Conservation (phyloP, 2,797 vertebrate genomes). For the Macroramphosus scolopax region DNA sequence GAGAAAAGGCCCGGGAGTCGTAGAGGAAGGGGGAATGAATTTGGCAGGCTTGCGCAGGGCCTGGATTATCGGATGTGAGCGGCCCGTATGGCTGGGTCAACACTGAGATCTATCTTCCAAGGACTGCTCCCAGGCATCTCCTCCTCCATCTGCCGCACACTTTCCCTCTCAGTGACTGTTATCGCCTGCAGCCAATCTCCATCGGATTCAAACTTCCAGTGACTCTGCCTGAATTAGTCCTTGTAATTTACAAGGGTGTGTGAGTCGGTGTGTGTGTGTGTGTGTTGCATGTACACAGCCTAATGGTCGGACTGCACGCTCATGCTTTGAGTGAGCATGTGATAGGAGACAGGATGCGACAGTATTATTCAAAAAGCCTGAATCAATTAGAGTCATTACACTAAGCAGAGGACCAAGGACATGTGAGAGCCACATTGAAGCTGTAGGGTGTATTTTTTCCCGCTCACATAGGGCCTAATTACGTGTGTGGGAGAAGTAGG, state of each 20-base stretch:
- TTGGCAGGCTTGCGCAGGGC: constrained; percentile 40
- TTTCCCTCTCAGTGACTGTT: constrained; percentile 41
- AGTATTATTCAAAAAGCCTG: constrained; percentile 37
- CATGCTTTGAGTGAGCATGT: constrained; percentile 22
- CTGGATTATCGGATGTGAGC: constrained; percentile 56
- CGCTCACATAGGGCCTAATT: constrained; percentile 41
- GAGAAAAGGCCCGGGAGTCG: constrained; percentile 27
- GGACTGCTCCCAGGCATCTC: constrained; percentile 67
- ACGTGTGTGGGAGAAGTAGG: constrained; percentile 46
- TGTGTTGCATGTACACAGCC: constrained; percentile 18
- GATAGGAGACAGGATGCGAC: constrained; percentile 26
- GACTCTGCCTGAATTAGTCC: constrained; percentile 22
- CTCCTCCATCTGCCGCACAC: constrained; percentile 75
- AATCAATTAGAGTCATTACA: constrained; percentile 48
- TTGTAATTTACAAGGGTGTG: background rate
- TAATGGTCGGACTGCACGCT: constrained; percentile 12
- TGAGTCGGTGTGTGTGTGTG: constrained; percentile 6
- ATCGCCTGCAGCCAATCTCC: constrained; percentile 37
- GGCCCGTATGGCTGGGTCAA: constrained; percentile 71
- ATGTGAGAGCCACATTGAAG: constrained; percentile 38
- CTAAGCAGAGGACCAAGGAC: constrained; percentile 31
- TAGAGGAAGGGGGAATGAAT: constrained; percentile 27
- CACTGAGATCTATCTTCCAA: constrained; percentile 71
- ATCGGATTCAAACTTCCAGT: constrained; percentile 30
- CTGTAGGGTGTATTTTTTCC: constrained; percentile 28